Conservation (phyloP, 2,113 vertebrate genomes). For the Pachycephala philippinensis region DNA sequence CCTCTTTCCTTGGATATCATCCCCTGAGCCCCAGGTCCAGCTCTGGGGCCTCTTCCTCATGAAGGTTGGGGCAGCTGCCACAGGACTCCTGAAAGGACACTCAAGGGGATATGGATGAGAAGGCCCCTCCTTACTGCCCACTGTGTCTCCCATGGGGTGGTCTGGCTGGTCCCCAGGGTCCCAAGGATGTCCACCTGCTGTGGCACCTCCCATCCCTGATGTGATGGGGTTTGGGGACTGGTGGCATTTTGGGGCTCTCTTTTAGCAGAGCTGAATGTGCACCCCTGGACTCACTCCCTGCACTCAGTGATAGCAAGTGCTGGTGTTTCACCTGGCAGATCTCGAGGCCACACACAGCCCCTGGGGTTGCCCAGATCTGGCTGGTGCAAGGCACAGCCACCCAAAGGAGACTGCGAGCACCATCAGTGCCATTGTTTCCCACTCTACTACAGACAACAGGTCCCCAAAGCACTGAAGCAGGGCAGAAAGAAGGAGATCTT, state of each 20-base stretch:
- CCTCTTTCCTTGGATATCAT: background rate
- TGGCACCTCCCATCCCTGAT: background rate
- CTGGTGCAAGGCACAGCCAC: background rate
- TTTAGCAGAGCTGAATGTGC: background rate
- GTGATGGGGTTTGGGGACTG: fast-evolving
- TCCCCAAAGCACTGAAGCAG: background rate
- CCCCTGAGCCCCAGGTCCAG: background rate
- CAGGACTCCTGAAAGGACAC: background rate
- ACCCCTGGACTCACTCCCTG: background rate
- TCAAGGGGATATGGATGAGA: background rate
- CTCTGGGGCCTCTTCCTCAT: background rate
- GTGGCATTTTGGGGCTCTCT: background rate
- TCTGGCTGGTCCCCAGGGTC: background rate
- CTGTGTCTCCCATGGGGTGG: background rate
- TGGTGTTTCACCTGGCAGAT: background rate
- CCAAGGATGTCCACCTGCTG: background rate
- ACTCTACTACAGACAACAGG: background rate
- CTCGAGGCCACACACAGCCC: background rate
- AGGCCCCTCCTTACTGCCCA: background rate
- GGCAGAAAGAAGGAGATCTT: background rate
- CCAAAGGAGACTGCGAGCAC: background rate
- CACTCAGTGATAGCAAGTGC: background rate
- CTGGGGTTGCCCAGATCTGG: background rate
- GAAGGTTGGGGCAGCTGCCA: background rate
- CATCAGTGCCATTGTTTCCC: background rate